These are phyloP conservation scores for Phrynocephalus vlangalii DNA, from an alignment of 2,797 vertebrate species.

Conservation along the genomic window DNA sequence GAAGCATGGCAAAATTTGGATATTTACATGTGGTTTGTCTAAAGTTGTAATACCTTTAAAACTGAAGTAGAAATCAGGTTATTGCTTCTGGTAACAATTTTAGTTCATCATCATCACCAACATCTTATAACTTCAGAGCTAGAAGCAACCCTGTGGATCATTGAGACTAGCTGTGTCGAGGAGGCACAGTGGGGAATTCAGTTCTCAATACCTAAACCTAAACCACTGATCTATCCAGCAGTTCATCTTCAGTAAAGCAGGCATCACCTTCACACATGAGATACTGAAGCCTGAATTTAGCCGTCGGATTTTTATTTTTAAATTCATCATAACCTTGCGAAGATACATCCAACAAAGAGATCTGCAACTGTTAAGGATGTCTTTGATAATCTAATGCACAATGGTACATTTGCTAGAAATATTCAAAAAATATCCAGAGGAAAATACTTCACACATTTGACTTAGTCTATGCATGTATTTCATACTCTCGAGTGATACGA, in stretches of 20 bases:
- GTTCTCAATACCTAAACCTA: too few species aligned
- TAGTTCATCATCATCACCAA: too few species aligned
- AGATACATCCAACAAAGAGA: not conserved
- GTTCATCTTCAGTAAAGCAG: too few species aligned
- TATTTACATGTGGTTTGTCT: not conserved
- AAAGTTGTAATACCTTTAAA: not conserved
- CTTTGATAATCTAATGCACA: not conserved
- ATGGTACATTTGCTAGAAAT: not conserved
- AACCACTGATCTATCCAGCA: too few species aligned
- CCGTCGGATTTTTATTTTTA: too few species aligned
- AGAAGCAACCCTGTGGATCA: too few species aligned
- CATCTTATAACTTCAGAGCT: too few species aligned
- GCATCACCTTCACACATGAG: not conserved
- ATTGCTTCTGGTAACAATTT: conserved; percentile 2
- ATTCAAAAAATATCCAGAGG: not conserved
- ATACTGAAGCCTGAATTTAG: not conserved
- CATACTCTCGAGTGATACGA: not conserved
- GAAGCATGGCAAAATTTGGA: not conserved
- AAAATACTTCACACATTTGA: not conserved
- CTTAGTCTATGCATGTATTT: not conserved
- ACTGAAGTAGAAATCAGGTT: not conserved
- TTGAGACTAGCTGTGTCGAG: too few species aligned
- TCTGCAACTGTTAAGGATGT: not conserved
- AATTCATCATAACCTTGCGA: not conserved
- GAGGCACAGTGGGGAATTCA: too few species aligned